Percentiles rank a stretch among this genome's conserved stretches.
phyloP scores from a whole-genome alignment of 2,113 vertebrate genomes.

The Odobenus rosmarus region DNA sequence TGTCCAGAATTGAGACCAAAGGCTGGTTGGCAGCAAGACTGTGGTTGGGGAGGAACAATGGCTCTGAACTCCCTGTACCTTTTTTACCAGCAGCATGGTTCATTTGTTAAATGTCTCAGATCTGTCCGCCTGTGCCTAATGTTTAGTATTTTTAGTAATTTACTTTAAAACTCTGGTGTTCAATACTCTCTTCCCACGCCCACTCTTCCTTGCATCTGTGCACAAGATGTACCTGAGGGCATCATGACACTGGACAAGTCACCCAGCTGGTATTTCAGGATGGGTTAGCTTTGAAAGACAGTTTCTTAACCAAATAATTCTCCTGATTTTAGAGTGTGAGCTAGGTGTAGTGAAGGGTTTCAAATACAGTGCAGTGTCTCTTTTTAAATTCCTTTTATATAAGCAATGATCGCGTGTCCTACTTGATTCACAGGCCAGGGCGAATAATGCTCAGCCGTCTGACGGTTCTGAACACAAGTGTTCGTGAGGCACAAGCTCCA shows the following conservation, averaged over 20 bases:
- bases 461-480: not conserved
- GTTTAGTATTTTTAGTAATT: not conserved
- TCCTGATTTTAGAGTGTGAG: not conserved
- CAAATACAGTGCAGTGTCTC: not conserved
- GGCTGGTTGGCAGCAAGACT: not conserved
- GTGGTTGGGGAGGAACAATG: not conserved
- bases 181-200: not conserved
- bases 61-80: not conserved
- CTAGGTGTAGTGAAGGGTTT: not conserved
- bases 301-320: not conserved
- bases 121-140: not conserved
- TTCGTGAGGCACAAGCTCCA: not conserved
- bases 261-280: slow-evolving; percentile 2
- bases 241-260: not conserved
- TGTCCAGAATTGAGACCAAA: not conserved
- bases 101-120: not conserved
- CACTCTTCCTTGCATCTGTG: not conserved
- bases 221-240: not conserved
- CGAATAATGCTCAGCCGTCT: not conserved
- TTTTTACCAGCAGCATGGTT: not conserved
- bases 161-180: not conserved
- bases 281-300: not conserved
- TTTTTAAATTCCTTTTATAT: not conserved
- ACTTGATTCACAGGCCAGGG: not conserved
- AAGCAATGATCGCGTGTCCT: not conserved